Base-by-base conservation (phyloP, 2,888 invertebrate genomes). In the Chloroclystis v-ata region DNA sequence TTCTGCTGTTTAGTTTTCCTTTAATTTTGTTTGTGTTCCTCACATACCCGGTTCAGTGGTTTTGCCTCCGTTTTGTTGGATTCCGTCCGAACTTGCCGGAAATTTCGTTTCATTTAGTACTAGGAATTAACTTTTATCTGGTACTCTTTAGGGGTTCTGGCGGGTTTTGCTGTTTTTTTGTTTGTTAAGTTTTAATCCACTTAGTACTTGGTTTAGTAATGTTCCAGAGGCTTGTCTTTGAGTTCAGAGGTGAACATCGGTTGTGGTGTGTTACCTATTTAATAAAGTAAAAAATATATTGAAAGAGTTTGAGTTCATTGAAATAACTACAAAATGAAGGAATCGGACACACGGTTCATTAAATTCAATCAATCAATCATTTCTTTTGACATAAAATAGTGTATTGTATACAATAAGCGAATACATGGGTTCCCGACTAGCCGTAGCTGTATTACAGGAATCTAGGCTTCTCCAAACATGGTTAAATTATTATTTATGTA, bases 1-100 rank as follows among this genome's bases (percentile, higher is more conserved):
- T 63, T 72, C 69, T 59, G 42, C 53, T 59, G 65, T 64, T 65
- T 62, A 66, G 68, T 66, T 72, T 72, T 72, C 67, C 67, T 70
- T 67, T 63, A 67, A 69, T 68, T 68, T 63, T 59, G 57, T 71
- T 72, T 68, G 59, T 63, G 60, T 63, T 64, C 46, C 60, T 66
- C 61, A 61, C 65, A 63, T 67, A 47, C 60, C 44, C 40, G 41
- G 55, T 62, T 65, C 57, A 45, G 63, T 50, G 59, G 59, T 60
- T 59, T 54, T 43, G 55, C 53, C 47, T 39, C 44, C 53, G 57
- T 54, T 57, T 58, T 56, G 49, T 63, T 65, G 55, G 63, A 53
- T 60, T 63, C 24, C 53, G 37, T 44, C 39, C 43, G 47, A 49
- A 56, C 56, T 49, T 28, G 44, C 45, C 38, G 47, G 52, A 59